These are phyloP conservation scores for Anastrepha obliqua DNA, from an alignment of 1,140 invertebrate species.

Conservation along the genomic window DNA sequence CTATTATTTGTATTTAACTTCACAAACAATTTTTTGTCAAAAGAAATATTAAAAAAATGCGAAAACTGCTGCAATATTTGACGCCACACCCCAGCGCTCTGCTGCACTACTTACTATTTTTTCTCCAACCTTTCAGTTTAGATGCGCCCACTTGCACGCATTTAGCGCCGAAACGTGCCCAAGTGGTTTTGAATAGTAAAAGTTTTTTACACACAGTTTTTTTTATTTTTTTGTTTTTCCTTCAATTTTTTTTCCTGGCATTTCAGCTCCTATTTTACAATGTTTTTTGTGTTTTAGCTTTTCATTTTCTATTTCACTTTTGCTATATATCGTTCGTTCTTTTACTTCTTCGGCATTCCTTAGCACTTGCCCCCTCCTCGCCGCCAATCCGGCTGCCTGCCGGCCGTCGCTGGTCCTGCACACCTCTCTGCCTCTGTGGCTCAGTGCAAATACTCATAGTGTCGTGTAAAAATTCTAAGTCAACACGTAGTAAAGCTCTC, in stretches of 20 bases:
- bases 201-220: slow-evolving; percentile 14
- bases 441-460: slow-evolving; percentile 21
- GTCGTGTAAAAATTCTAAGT: slow-evolving; percentile 51
- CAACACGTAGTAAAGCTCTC: slow-evolving; percentile 39
- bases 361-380: background rate
- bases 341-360: slow-evolving; percentile 13
- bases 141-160: slow-evolving; percentile 46
- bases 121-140: background rate
- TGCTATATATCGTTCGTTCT: background rate
- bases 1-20: slow-evolving; percentile 27
- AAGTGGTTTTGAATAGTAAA: slow-evolving; percentile 38
- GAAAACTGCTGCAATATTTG: slow-evolving; percentile 22
- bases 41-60: background rate
- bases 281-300: background rate
- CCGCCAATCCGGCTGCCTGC: background rate
- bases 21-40: background rate
- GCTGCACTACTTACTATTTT: background rate
- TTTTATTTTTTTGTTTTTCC: background rate
- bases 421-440: background rate
- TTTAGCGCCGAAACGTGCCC: slow-evolving; percentile 46
- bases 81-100: background rate
- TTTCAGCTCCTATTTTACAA: background rate
- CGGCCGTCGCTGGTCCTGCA: background rate
- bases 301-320: background rate
- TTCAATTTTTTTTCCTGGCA: background rate